Percentiles rank a stretch among this genome's conserved stretches.
Conservation (phyloP, 2,888 invertebrate species). For the Ennomos erosarius region DNA sequence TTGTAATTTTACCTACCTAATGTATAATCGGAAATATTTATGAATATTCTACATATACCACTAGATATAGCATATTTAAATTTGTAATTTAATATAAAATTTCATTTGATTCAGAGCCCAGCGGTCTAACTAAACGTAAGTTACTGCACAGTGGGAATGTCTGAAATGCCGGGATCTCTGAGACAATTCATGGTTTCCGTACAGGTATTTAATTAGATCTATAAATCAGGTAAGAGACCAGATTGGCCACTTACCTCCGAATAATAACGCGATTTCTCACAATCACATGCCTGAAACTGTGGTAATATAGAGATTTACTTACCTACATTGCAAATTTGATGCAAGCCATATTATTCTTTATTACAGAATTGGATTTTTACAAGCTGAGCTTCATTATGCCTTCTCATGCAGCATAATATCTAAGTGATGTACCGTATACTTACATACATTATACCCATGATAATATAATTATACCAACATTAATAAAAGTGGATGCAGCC, state of each 20-base stretch:
- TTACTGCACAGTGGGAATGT: conserved; percentile 41
- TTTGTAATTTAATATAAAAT: conserved; percentile 13
- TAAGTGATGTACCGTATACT: too few species aligned
- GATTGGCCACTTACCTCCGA: conserved; percentile 58
- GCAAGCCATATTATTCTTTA: conserved; percentile 3
- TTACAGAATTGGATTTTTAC: too few species aligned
- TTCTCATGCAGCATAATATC: too few species aligned
- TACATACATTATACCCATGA: too few species aligned
- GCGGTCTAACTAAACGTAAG: conserved; percentile 35
- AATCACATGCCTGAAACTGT: conserved; percentile 42
- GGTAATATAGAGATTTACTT: conserved; percentile 29
- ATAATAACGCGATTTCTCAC: conserved; percentile 47
- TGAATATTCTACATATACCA: too few species aligned
- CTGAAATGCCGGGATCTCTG: conserved; percentile 57
- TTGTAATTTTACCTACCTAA: too few species aligned
- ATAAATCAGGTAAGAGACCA: conserved; percentile 68
- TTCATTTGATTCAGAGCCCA: conserved; percentile 24
- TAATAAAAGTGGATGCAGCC: too few species aligned
- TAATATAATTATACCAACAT: too few species aligned
- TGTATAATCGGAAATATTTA: too few species aligned
- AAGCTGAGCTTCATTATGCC: too few species aligned
- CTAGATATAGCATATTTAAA: too few species aligned
- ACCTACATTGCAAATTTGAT: conserved; percentile 8
- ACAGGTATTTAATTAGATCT: conserved; percentile 74
- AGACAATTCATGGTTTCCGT: conserved; percentile 70